Evolutionary conservation across 1,140 invertebrate species (phyloP).

Genomic region (Danaus melanippus): DNA sequence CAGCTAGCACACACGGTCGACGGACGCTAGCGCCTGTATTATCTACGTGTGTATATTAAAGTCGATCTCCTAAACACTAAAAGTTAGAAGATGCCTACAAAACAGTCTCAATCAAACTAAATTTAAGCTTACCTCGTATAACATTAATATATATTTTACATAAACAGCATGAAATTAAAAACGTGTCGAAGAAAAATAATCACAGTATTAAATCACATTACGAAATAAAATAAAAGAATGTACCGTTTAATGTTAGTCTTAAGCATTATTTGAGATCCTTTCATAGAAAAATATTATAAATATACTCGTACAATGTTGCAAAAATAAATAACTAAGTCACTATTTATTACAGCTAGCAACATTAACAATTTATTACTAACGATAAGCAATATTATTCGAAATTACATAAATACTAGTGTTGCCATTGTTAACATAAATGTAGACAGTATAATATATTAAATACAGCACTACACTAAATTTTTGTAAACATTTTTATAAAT

Average conservation of each 20-base stretch:
- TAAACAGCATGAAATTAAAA: conserved; percentile 15
- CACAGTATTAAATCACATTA: conserved; percentile 58
- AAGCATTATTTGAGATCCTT: conserved; percentile 47
- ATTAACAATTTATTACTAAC: conserved; percentile 59
- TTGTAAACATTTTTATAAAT: conserved; percentile 37
- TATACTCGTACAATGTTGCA: conserved; percentile 50
- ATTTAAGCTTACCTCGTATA: conserved; percentile 22
- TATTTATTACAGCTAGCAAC: conserved; percentile 56
- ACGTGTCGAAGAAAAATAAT: conserved; percentile 40
- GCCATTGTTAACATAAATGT: conserved; percentile 32
- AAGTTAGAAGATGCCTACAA: conserved; percentile 24
- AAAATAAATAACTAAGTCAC: conserved; percentile 57
- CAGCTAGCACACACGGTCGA: conserved; percentile 27
- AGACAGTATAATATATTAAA: conserved; percentile 8
- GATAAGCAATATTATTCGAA: conserved; percentile 59
- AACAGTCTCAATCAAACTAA: conserved; percentile 48
- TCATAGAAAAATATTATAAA: conserved; percentile 48
- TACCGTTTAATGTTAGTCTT: conserved; percentile 19
- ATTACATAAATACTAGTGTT: conserved; percentile 32
- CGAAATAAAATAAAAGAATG: conserved; percentile 24
- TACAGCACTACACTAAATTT: conserved; percentile 21
- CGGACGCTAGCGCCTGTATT: conserved; percentile 13
- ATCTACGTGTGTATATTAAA: conserved; percentile 23
- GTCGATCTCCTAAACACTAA: conserved; percentile 24
- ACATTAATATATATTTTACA: conserved; percentile 12